These are phyloP conservation scores for Brachionus asplanchnoidis DNA, from an alignment of 1,140 invertebrate species.

Conservation along the genomic window DNA sequence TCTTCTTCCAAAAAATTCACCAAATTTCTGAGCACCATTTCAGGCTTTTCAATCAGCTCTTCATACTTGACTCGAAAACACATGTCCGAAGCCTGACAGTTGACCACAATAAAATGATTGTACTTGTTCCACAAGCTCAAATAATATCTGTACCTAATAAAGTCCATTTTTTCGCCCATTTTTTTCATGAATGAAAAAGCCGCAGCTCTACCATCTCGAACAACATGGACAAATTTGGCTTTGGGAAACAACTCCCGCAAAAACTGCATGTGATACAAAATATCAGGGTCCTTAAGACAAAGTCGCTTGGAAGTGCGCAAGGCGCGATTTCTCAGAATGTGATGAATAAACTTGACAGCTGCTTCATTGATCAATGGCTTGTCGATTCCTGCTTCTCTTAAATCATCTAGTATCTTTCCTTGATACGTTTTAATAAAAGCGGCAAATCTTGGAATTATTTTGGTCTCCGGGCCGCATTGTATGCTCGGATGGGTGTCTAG, in stretches of 20 bases:
- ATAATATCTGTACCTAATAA: neutral
- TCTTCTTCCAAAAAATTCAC: neutral
- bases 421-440: neutral
- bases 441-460: conserved; percentile 75
- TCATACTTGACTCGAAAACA: neutral
- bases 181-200: conserved; percentile 58
- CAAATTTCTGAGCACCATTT: neutral
- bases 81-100: neutral
- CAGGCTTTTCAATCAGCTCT: neutral
- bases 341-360: neutral
- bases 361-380: neutral
- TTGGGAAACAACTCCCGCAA: conserved; percentile 61
- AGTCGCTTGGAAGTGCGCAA: neutral
- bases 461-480: conserved; percentile 92
- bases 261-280: neutral
- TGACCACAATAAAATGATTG: neutral
- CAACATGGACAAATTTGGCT: conserved; percentile 94
- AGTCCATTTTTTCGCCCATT: neutral
- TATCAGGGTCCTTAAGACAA: neutral
- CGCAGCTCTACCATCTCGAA: conserved; percentile 89
- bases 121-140: neutral
- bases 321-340: neutral
- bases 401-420: neutral
- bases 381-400: neutral
- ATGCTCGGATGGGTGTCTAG: conserved; percentile 96